Conservation (phyloP, 2,888 invertebrate species). For the Troglohyphantes excavatus region DNA sequence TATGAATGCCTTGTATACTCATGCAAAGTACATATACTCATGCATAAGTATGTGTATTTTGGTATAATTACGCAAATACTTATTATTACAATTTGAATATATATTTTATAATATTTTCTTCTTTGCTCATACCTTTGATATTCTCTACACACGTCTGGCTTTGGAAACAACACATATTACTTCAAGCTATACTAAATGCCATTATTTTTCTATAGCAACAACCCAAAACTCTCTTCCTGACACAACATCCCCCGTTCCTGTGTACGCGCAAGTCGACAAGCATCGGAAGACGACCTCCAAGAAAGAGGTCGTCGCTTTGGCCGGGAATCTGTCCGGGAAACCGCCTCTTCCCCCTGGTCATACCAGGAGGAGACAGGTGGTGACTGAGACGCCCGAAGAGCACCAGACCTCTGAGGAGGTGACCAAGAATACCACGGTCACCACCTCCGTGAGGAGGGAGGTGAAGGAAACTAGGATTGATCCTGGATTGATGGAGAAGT, state of each 20-base stretch:
- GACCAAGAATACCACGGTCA: slow-evolving; percentile 60
- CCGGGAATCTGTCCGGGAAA: not conserved
- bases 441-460: slow-evolving; percentile 58
- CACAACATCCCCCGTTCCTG: slow-evolving; percentile 15
- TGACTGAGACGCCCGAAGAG: slow-evolving; percentile 21
- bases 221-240: not conserved
- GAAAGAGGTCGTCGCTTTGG: not conserved
- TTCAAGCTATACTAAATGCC: too few species aligned
- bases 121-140: too few species aligned
- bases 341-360: not conserved
- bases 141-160: too few species aligned
- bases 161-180: too few species aligned
- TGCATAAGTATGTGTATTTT: too few species aligned
- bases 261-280: slow-evolving; percentile 71
- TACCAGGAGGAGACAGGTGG: slow-evolving; percentile 7
- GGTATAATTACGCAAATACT: too few species aligned
- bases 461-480: slow-evolving; percentile 58
- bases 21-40: too few species aligned
- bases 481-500: not conserved
- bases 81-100: too few species aligned
- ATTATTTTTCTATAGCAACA: too few species aligned
- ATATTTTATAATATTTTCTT: too few species aligned
- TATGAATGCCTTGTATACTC: too few species aligned
- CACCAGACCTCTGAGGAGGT: slow-evolving; percentile 46
- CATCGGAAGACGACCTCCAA: not conserved